Percentiles rank a stretch among this genome's conserved stretches.
These are phyloP conservation scores for Latheticus oryzae DNA, from an alignment of 2,888 invertebrate genomes.

Conservation along the genomic window DNA sequence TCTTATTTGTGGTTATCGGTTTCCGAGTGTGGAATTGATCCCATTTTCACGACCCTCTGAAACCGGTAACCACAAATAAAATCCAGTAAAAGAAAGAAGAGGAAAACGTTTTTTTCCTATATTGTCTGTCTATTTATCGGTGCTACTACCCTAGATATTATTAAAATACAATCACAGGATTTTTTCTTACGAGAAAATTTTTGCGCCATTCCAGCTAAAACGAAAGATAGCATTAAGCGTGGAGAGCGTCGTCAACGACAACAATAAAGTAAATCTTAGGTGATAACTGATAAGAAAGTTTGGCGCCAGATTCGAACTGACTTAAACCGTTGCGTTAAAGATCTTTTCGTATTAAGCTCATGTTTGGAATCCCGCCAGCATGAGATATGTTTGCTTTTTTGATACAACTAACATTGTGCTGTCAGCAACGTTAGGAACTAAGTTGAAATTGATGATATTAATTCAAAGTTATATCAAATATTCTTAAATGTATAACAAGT, in stretches of 20 bases:
- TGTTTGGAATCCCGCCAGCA: slow-evolving; percentile 21
- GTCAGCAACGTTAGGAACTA: slow-evolving; percentile 6
- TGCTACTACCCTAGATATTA: slow-evolving; percentile 2
- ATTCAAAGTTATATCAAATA: slow-evolving; percentile 7
- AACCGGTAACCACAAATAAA: slow-evolving; percentile 32
- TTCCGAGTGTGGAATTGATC: slow-evolving; percentile 29
- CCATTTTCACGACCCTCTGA: slow-evolving; percentile 24
- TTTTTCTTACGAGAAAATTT: neutral
- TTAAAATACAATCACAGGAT: slow-evolving; percentile 6
- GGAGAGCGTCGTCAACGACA: slow-evolving; percentile 9
- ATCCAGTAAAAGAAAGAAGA: slow-evolving; percentile 17
- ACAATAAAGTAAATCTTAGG: slow-evolving; percentile 11
- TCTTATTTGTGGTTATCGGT: slow-evolving; percentile 32
- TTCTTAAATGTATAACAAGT: slow-evolving; percentile 16
- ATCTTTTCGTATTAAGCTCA: slow-evolving; percentile 11
- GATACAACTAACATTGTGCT: slow-evolving; percentile 8
- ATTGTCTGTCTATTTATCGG: slow-evolving; percentile 14
- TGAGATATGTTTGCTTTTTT: slow-evolving; percentile 16
- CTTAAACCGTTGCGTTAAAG: slow-evolving; percentile 12
- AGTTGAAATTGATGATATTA: slow-evolving; percentile 20
- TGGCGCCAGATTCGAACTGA: slow-evolving; percentile 29
- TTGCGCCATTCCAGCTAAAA: neutral
- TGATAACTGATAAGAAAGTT: slow-evolving; percentile 12
- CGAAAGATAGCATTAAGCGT: slow-evolving; percentile 3
- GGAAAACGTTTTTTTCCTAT: slow-evolving; percentile 13